Conservation (phyloP, 1,140 invertebrate genomes). For the Tetragnatha versicolor region DNA sequence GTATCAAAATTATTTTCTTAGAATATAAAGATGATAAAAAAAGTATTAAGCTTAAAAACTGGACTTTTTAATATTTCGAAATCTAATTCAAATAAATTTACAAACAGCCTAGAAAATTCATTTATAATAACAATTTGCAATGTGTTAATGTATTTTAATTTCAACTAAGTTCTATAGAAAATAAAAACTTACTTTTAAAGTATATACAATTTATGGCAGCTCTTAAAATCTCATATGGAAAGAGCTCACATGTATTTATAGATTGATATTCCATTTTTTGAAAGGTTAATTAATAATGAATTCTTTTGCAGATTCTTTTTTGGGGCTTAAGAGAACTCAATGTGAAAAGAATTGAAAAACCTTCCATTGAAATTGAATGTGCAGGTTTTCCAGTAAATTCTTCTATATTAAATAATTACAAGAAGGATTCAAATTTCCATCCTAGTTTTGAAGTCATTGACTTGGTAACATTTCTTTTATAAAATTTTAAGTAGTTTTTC, state of each 20-base stretch:
- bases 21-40: too few species aligned
- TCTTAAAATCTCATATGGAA: conserved; percentile 59
- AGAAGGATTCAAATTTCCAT: conserved; percentile 86
- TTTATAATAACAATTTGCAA: neutral
- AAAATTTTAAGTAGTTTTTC: too few species aligned
- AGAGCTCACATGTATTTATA: too few species aligned
- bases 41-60: too few species aligned
- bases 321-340: conserved; percentile 87
- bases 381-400: conserved; percentile 81
- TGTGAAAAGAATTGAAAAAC: conserved; percentile 81
- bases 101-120: too few species aligned
- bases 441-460: conserved; percentile 83
- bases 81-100: too few species aligned
- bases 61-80: too few species aligned
- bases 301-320: conserved; percentile 75
- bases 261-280: too few species aligned
- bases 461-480: conserved; percentile 72
- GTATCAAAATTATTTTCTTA: too few species aligned
- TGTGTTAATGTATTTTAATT: neutral
- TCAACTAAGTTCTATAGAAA: neutral
- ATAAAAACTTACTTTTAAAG: neutral
- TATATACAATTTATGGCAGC: neutral
- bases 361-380: conserved; percentile 66
- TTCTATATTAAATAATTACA: conserved; percentile 80
- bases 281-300: conserved; percentile 73